These are phyloP conservation scores for Chrysina gloriosa DNA, from an alignment of 2,888 invertebrate species.

Conservation along the genomic window DNA sequence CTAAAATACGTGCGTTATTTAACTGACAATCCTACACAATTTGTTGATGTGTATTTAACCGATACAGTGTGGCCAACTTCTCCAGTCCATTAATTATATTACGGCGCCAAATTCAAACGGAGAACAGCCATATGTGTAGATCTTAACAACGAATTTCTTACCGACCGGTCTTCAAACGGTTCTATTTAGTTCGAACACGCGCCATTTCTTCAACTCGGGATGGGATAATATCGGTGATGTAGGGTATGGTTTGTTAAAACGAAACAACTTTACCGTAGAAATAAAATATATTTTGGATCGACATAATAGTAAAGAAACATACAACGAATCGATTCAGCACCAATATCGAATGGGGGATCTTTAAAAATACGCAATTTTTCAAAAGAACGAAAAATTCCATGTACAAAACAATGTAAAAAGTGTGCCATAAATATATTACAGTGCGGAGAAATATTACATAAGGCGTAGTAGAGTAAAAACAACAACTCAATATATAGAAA, in stretches of 20 bases:
- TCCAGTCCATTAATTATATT: no score
- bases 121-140: no score
- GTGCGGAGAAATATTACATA: conserved; percentile 36
- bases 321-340: conserved; percentile 38
- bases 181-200: no score
- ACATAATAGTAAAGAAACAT: conserved; percentile 45
- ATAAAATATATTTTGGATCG: conserved; percentile 49
- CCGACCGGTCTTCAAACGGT: no score
- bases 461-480: conserved; percentile 4
- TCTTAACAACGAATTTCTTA: no score
- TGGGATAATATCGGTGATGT: neutral
- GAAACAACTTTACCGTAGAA: conserved; percentile 33
- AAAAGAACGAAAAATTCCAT: conserved; percentile 27
- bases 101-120: no score
- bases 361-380: neutral
- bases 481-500: conserved; percentile 20
- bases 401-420: conserved; percentile 42
- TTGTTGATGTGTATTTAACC: no score
- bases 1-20: no score
- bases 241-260: neutral
- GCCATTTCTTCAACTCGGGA: no score
- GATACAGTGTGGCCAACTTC: no score
- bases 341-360: conserved; percentile 26
- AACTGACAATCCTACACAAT: no score
- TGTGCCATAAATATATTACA: conserved; percentile 42